These are phyloP conservation scores for Geococcyx californianus DNA, from an alignment of 2,113 vertebrate species.

Conservation along the genomic window DNA sequence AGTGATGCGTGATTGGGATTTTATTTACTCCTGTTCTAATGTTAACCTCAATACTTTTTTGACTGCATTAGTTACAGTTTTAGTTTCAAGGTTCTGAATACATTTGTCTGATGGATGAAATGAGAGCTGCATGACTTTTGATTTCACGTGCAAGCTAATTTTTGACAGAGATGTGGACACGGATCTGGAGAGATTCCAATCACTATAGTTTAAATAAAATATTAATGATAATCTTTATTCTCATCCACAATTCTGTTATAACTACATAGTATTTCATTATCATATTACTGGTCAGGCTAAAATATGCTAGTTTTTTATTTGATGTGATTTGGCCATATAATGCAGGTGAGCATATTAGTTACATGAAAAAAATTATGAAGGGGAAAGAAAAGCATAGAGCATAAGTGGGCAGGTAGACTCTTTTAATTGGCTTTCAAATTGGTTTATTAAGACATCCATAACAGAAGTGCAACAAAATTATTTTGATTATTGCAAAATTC, in stretches of 20 bases:
- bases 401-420: background rate
- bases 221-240: background rate
- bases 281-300: background rate
- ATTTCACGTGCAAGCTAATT: background rate
- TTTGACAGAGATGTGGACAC: background rate
- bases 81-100: background rate
- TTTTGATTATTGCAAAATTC: constrained; percentile 33
- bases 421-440: background rate
- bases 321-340: background rate
- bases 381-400: background rate
- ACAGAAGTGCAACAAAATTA: constrained; percentile 1
- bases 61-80: background rate
- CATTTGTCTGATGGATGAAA: background rate
- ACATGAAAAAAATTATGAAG: background rate
- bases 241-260: background rate
- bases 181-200: background rate
- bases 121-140: background rate
- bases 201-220: background rate
- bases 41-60: background rate
- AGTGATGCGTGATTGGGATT: background rate
- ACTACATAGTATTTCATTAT: background rate
- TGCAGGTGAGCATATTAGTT: background rate
- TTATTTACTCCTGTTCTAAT: background rate
- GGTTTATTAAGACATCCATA: background rate
- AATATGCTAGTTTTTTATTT: background rate